Base-by-base conservation (phyloP, 2,888 invertebrate genomes). In the Erebia palarica region DNA sequence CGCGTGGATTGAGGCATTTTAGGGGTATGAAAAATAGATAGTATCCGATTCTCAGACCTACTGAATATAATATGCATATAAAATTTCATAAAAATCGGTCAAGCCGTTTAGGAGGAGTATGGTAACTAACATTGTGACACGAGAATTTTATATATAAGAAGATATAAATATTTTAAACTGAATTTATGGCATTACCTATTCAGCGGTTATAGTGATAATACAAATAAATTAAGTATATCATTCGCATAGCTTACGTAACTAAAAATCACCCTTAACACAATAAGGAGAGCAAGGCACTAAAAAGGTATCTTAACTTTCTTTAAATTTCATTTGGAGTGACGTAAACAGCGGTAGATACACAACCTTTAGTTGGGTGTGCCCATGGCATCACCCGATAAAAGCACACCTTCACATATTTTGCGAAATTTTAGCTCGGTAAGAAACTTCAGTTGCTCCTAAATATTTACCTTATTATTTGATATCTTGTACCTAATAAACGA, bases 241-340 rank as follows among this genome's bases (percentile, higher is more conserved):
- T 18, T 47, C 47, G 16, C 10, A 36, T 36, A 36, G 36, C 42
- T 2, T 59, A 42, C 27, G 9, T 60, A 47, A 11, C 61, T 16
- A 16, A 44, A 61, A 61, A 18, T 16, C 11, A 18, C 16, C 18
- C 44, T 18, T 47, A 47, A 18, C 14, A 47, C 18, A 47, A 61
- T 18, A 18, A 61, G 44, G 44, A 11, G n/a, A 44, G 16, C 44
- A 18, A 59, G 47, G 13, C 11, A 18, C 61, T 47, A 47, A 61
- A 61, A 60, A 60, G 60, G 60, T 47, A 42, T 44, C 13, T 16
- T 60, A 16, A 47, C 16, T 60, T 60, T 60, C 44, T 60, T 60
- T 60, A 60, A 60, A 42, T 60, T 60, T 60, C 4, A n/a, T 51
- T 51, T n/a, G 9, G 44, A 10, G 16, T 61, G 61, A 47, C 44